These are phyloP conservation scores for Stomatorhinus walkeri DNA, from an alignment of 2,797 vertebrate species.

Conservation along the genomic window DNA sequence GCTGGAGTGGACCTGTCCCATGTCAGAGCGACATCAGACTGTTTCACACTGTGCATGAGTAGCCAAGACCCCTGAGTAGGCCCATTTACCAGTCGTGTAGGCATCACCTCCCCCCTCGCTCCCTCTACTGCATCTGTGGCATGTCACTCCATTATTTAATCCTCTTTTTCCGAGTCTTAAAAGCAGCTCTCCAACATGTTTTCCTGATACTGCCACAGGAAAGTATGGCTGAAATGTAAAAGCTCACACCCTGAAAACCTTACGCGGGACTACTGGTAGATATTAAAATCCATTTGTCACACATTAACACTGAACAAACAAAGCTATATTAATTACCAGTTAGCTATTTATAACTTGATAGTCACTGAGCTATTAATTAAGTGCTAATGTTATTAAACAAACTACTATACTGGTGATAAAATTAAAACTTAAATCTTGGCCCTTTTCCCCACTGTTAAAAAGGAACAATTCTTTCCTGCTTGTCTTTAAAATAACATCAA, in stretches of 20 bases:
- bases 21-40: background rate
- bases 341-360: background rate
- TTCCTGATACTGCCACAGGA: background rate
- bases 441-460: background rate
- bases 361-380: background rate
- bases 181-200: background rate
- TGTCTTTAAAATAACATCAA: background rate
- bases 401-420: slow-evolving; percentile 2
- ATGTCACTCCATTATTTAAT: background rate
- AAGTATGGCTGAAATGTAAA: background rate
- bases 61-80: background rate
- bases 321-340: background rate
- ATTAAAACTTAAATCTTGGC: slow-evolving; percentile 7
- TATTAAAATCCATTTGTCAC: background rate
- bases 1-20: background rate
- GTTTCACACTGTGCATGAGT: background rate
- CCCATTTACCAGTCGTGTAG: background rate
- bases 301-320: background rate
- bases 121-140: background rate
- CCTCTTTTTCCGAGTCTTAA: background rate
- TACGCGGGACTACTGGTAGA: background rate
- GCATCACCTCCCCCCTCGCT: background rate
- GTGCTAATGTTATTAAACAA: background rate
- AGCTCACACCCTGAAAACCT: background rate
- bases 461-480: background rate